Evolutionary conservation across 64 coral and sea anemone species (phyloP), one percentile per base, ranked within the genome.

Genomic region (Exaiptasia diaphana): DNA sequence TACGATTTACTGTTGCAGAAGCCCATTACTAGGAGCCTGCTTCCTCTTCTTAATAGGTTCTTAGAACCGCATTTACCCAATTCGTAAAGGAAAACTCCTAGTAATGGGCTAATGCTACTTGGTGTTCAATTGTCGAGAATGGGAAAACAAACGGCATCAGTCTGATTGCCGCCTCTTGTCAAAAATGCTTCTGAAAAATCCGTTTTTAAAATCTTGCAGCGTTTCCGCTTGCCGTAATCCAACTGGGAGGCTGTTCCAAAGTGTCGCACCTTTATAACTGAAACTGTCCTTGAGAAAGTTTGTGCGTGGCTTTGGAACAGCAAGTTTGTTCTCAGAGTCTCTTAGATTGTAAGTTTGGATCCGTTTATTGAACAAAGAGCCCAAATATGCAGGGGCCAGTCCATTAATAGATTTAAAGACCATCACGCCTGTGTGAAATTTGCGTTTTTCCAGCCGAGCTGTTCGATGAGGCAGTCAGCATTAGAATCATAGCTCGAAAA

Each of bases 181-280:
- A n/a, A n/a, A n/a, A n/a, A n/a, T n/a, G n/a, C n/a, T n/a, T n/a
- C n/a, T n/a, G n/a, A n/a, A n/a, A n/a, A n/a, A n/a, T n/a, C 48
- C 48, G 26, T 61, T 70, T 54, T 70, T 83, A 34, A 55, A 81
- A 34, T 40, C 27, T 31, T 13, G 9, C 10, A 81, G 33, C 23
- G 44, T 36, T 53, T 67, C 43, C 70, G 64, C 43, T 25, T 83
- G 41, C 31, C 44, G 42, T 67, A 83, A 29, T 20, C 11, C 25
- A 13, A 53, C 18, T n/a, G 82, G 82, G 29, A 85, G 49, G 67
- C 68, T 73, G 53, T 85, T 74, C 82, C 82, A 85, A 41, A 74
- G 35, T 31, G 30, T 46, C 29, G 53, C 69, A 74, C 68, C 82
- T 60, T 23, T 61, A 75, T 75, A 76, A 41, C 58, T 57, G 41